Evolutionary conservation across 1,140 invertebrate genomes (phyloP), one percentile per base, ranked within the genome.

Genomic region (Calliphora vicina): DNA sequence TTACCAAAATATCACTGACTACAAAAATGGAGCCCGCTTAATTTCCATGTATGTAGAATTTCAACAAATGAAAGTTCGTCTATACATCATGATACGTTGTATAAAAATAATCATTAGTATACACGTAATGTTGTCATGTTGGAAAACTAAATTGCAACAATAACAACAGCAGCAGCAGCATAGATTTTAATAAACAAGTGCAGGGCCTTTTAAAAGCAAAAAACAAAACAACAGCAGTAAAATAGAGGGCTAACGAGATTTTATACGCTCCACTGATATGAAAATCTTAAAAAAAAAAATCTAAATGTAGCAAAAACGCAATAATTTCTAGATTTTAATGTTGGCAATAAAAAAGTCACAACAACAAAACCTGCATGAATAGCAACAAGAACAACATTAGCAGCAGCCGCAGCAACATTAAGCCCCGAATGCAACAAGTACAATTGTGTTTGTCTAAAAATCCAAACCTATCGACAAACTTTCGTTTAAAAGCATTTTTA

Each of bases 161-260:
- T 0, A 2, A 35, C 35, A 27, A 15, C 27, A 73, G 27, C 13
- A 25, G 17, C 71, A 73, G 12, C 26, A 73, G 3, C 4, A 27
- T 12, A 1, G 71, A n/a, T 35, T n/a, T 13, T n/a, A 42, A 42
- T 1, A 23, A 78, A 45, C 74, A 78, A 78, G 42, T 78, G 74
- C 74, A 78, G 72, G 72, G 72, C 72, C 26, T 74, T 35, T 35
- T 35, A 57, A 17, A 57, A 17, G 50, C 50, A n/a, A 57, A 57
- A n/a, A 57, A 2, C 15, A n/a, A n/a, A 57, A 57, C 6, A 57
- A 2, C 15, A n/a, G 15, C 61, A 67, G 5, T 76, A 43, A 43
- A 78, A 8, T 45, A 25, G 20, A 78, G 74, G 74, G 74, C 74
- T 78, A 78, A 78, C 74, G 74, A 78, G 74, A 76, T 78, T 78